Evolutionary conservation across 1,140 invertebrate species (phyloP), one percentile per base, ranked within the genome.

Genomic region (Saccostrea cuccullata): DNA sequence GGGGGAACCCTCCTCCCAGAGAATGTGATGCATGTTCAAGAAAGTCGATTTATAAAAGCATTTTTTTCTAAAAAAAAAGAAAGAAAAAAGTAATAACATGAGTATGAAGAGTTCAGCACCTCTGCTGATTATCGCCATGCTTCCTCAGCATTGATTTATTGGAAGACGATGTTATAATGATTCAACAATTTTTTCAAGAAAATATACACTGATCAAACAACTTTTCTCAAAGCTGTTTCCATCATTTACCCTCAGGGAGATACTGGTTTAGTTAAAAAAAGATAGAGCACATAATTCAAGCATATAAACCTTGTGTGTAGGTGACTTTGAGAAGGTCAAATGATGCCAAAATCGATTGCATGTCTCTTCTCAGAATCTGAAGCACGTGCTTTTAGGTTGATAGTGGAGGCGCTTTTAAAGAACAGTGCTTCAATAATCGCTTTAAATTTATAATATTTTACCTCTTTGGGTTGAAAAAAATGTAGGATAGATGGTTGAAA

Each of bases 251-350:
- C 58, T 64, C 58, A 5, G 15, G 58, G 15, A 64, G 15, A 64
- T 64, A 47, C 9, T 47, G 13, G 13, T 20, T 60, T 12, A 13
- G 8, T 60, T 64, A 47, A 64, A 15, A 20, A 64, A 64, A 20
- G 5, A 17, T 20, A 64, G 1, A 64, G 12, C 17, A 64, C 6
- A 60, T 20, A 20, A 64, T n/a, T 20, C 17, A 64, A 20, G 17
- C 58, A 20, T 17, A n/a, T 64, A 6, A 47, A 64, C 17, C n/a
- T 64, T n/a, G 58, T 64, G 5, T 64, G n/a, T 6, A n/a, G 17
- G n/a, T 64, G 58, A 64, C 58, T 64, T 64, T 64, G 58, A 64
- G 58, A 64, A 64, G 58, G 58, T 64, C 58, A 64, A 20, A 17
- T 6, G 58, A 20, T 6, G 17, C 17, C n/a, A 64, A 64, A 64